Base-by-base conservation (phyloP, 2,113 vertebrate genomes). In the Motacilla tschutschensis region DNA sequence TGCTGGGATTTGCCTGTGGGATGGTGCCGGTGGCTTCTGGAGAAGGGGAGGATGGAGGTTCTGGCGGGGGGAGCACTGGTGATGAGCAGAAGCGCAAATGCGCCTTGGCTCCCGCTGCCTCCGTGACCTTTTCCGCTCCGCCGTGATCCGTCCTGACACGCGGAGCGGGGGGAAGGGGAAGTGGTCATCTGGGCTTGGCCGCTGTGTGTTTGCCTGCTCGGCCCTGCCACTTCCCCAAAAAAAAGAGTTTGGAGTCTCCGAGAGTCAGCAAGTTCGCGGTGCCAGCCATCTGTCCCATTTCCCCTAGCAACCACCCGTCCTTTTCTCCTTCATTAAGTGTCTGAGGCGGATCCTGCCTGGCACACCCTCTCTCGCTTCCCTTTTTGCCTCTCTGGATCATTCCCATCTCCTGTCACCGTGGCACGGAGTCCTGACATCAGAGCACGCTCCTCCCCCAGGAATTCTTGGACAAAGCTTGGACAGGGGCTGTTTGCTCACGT, bases 261-360 rank as follows among this genome's bases (percentile, higher is more conserved):
- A 33, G 90, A 93, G 94, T 79, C 92, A 91, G 92, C 79, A 44
- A 87, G 87, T 85, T 89, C 41, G 44, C 47, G 1, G 28, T 85
- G 87, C 79, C 78, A 92, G 80, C 93, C 92, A 89, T 93, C 95
- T 95, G 93, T 83, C 88, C 92, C 89, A 77, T 35, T 90, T 91
- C 76, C 89, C 92, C 18, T 85, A 81, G 92, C 92, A 95, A 92
- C 93, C 83, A 8, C 4, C 77, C 25, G 50, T 90, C 88, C 92
- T 94, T 81, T 74, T 79, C 89, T 88, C 91, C 85, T 90, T 79
- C 80, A n/a, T 10, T 25, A 47, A 51, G 76, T 5, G n/a, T 14
- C 87, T 79, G 77, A 72, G 83, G 92, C 57, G 46, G 85, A 78
- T 74, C 83, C 89, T 14, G 76, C 50, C 85, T 50, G 79, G 44